Evolutionary conservation across 2,888 invertebrate genomes (phyloP).

Genomic region (Notocelia uddmanniana): DNA sequence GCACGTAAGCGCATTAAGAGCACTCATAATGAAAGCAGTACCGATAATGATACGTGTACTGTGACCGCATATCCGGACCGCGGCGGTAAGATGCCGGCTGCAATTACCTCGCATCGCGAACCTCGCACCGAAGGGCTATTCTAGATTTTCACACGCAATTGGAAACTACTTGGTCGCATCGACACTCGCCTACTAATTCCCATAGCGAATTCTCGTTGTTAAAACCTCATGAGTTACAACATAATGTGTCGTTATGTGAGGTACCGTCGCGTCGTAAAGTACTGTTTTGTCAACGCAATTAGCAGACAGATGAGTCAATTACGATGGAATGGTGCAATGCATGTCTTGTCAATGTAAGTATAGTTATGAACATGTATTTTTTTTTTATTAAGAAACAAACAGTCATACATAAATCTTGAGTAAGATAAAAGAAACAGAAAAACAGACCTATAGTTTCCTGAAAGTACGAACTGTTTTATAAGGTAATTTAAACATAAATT

Average conservation of each 20-base stretch:
- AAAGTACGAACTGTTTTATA: too few species aligned
- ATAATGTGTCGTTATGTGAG: slow-evolving; percentile 45
- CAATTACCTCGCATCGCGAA: slow-evolving; percentile 43
- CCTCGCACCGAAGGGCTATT: slow-evolving; percentile 62
- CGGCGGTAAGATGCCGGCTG: slow-evolving; percentile 29
- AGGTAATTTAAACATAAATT: too few species aligned
- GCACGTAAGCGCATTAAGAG: neutral
- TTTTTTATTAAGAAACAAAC: too few species aligned
- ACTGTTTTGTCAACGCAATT: slow-evolving; percentile 42
- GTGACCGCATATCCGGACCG: slow-evolving; percentile 18
- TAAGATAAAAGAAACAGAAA: too few species aligned
- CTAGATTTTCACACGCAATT: slow-evolving; percentile 75
- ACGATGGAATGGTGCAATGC: slow-evolving; percentile 25
- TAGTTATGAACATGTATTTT: too few species aligned
- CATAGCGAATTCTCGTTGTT: slow-evolving; percentile 55
- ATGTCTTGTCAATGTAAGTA: slow-evolving; percentile 8
- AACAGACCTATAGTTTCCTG: too few species aligned
- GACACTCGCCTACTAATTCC: slow-evolving; percentile 52
- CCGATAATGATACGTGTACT: slow-evolving; percentile 15
- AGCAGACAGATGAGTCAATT: slow-evolving; percentile 42
- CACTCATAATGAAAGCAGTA: slow-evolving; percentile 1
- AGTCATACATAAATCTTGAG: too few species aligned
- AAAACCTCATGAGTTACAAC: slow-evolving; percentile 51
- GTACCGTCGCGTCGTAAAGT: slow-evolving; percentile 13
- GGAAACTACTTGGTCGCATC: slow-evolving; percentile 56